Evolutionary conservation across 2,113 vertebrate genomes (phyloP), one percentile per base, ranked within the genome.

Genomic region (Cyphomyrus discorhynchus): DNA sequence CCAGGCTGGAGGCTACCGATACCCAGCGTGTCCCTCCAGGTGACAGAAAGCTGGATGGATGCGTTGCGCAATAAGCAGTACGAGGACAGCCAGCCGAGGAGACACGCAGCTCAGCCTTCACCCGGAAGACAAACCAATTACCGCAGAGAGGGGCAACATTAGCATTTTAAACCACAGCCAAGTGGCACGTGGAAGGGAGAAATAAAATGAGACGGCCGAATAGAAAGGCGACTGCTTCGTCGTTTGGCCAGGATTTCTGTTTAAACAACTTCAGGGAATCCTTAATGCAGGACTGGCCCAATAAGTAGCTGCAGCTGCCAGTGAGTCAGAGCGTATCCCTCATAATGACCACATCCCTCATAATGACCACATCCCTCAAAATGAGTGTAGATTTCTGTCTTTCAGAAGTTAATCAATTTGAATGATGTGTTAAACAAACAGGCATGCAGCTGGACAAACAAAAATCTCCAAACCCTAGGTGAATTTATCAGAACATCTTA

Each of bases 401-500:
- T 89, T 27, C 85, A 84, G 74, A 45, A 53, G 39, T 92, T 82
- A 93, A 93, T 91, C 93, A 92, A 89, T 90, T 85, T 49, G 89
- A 91, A 83, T 0, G 86, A 88, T 90, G 52, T 53, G 89, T 94
- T 92, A 92, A 91, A 45, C 35, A 31, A 70, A 47, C 47, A 56
- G 42, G 56, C 70, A 9, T 11, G 92, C 89, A 89, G 89, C 89
- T 92, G 90, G 90, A 93, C 92, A 91, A 13, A 90, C 90, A 92
- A 52, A 92, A 92, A 27, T 66, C 82, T 92, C 92, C 92, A 91
- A 93, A 91, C 92, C 90, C 91, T 91, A n/a, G 92, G 93, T 89
- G 86, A 88, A 92, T 91, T 92, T 92, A 91, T 93, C 93, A 93
- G 90, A 91, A 49, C 42, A 31, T 52, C 39, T 92, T 92, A 91